Evolutionary conservation across 2,113 vertebrate genomes (phyloP).

Genomic region (Myiopsitta monachus): DNA sequence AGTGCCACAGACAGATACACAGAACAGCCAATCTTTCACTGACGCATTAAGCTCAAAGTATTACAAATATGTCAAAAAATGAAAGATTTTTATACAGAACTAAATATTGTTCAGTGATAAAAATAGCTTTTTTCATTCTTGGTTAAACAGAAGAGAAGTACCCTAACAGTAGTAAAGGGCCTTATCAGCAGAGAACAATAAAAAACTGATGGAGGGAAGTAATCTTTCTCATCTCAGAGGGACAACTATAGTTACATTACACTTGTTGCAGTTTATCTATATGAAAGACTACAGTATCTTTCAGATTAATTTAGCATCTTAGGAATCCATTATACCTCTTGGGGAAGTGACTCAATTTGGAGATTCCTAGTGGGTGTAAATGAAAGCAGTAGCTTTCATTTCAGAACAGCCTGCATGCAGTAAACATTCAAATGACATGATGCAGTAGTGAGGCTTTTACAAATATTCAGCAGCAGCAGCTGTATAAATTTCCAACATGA

Average conservation of each 20-base stretch:
- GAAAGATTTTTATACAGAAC: slow-evolving; percentile 44
- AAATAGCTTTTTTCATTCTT: slow-evolving; percentile 60
- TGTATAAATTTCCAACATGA: slow-evolving; percentile 18
- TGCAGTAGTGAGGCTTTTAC: background rate
- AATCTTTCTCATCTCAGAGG: slow-evolving; percentile 50
- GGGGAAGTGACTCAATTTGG: slow-evolving; percentile 45
- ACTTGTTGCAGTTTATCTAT: slow-evolving; percentile 33
- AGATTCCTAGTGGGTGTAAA: slow-evolving; percentile 41
- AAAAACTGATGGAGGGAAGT: slow-evolving; percentile 56
- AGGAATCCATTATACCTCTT: slow-evolving; percentile 49
- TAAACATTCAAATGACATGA: slow-evolving; percentile 33
- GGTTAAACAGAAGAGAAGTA: slow-evolving; percentile 58
- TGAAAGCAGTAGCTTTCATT: slow-evolving; percentile 23
- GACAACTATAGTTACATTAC: slow-evolving; percentile 12
- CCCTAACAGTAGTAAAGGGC: slow-evolving; percentile 45
- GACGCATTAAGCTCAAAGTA: slow-evolving; percentile 45
- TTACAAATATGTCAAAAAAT: slow-evolving; percentile 22
- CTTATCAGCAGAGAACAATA: slow-evolving; percentile 65
- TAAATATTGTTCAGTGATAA: slow-evolving; percentile 57
- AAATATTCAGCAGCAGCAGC: background rate
- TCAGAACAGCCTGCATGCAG: background rate
- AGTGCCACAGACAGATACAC: background rate
- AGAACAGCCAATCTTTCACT: background rate
- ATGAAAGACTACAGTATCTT: slow-evolving; percentile 39
- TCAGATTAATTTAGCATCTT: slow-evolving; percentile 60